These are phyloP conservation scores for Uria aalge DNA, from an alignment of 2,113 vertebrate species.

Conservation along the genomic window DNA sequence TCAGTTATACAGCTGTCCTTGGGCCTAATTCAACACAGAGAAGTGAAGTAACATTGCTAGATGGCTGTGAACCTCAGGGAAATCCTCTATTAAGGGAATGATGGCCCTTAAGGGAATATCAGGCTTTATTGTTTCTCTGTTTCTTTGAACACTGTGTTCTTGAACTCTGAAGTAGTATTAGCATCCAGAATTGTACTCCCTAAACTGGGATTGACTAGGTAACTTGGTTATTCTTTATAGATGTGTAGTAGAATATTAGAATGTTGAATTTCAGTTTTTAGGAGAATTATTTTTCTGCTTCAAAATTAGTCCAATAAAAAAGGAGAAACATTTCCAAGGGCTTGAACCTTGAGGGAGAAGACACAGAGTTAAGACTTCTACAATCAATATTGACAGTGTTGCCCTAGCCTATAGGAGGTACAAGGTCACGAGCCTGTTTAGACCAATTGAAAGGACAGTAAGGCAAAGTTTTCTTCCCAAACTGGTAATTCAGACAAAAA, in stretches of 20 bases:
- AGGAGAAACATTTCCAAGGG: not conserved
- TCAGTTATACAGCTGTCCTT: not conserved
- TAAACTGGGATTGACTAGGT: not conserved
- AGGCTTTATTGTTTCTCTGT: not conserved
- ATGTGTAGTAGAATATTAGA: not conserved
- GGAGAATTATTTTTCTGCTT: not conserved
- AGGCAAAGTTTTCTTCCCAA: not conserved
- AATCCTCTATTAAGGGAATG: not conserved
- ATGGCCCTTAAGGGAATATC: not conserved
- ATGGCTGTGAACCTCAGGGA: constrained; percentile 33
- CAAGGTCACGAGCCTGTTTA: not conserved
- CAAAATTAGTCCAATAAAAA: not conserved
- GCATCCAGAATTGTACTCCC: not conserved
- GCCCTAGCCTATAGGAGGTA: not conserved
- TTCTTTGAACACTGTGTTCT: not conserved
- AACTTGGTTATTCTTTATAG: not conserved
- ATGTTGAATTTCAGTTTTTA: not conserved
- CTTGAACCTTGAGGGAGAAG: not conserved
- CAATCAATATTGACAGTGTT: not conserved
- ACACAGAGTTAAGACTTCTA: not conserved
- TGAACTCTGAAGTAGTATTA: not conserved
- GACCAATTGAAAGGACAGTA: not conserved
- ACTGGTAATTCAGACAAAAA: not conserved
- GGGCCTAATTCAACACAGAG: not conserved
- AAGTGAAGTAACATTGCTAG: not conserved